Evolutionary conservation across 2,797 vertebrate genomes (phyloP).

Genomic region (Luscinia megarhynchos): DNA sequence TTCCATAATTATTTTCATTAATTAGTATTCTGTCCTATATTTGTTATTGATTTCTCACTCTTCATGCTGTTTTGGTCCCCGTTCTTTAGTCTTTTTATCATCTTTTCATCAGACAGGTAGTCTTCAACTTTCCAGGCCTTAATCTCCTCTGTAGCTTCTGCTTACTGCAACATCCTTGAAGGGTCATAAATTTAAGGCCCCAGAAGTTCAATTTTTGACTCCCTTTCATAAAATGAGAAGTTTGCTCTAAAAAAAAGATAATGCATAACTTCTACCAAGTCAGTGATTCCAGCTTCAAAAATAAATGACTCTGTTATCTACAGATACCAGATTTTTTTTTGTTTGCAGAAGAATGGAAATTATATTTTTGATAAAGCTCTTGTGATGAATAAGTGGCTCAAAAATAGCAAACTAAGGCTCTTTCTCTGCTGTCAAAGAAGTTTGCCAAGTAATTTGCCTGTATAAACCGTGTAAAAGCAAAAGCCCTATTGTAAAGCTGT

Average conservation of each 20-base stretch:
- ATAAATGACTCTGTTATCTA: slow-evolving; percentile 59
- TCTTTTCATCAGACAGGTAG: not conserved
- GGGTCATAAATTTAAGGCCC: not conserved
- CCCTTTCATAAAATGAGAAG: slow-evolving; percentile 29
- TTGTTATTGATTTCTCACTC: not conserved
- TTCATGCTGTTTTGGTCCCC: not conserved
- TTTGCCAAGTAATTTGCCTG: slow-evolving; percentile 50
- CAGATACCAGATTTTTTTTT: slow-evolving; percentile 71
- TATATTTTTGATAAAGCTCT: slow-evolving; percentile 68
- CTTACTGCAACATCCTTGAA: not conserved
- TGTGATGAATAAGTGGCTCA: slow-evolving; percentile 48
- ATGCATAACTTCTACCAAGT: not conserved
- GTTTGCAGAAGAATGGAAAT: slow-evolving; percentile 58
- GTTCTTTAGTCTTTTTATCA: not conserved
- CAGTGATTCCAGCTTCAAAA: slow-evolving; percentile 52
- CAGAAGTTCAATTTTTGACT: not conserved
- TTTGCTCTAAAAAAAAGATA: not conserved
- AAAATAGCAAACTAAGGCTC: slow-evolving; percentile 43
- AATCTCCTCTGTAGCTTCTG: not conserved
- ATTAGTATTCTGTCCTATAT: not conserved
- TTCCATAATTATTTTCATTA: not conserved
- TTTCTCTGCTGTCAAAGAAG: slow-evolving; percentile 6
- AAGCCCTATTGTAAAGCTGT: slow-evolving; percentile 25
- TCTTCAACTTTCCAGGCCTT: not conserved
- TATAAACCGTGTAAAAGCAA: slow-evolving; percentile 9